A percentile compares a stretch with the other conserved stretches of the same genome.
phyloP scores from a whole-genome alignment of 2,797 vertebrate genomes.

The Xiphophorus birchmanni region DNA sequence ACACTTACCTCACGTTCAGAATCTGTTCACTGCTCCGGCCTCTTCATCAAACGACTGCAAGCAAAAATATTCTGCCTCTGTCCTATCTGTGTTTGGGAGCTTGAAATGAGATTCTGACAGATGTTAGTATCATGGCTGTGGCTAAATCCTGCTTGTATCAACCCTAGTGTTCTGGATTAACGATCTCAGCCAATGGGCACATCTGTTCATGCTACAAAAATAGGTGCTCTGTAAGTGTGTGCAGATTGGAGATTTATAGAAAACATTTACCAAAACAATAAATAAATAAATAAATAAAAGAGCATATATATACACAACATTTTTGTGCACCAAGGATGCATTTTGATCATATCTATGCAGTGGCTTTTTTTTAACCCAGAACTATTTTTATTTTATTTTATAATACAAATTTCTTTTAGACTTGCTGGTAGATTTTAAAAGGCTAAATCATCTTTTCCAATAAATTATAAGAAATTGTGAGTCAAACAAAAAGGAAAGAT shows the following conservation, averaged over 20 bases:
- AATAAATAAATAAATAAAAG: not conserved
- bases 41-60: constrained; percentile 11
- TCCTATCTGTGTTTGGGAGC: constrained; percentile 49
- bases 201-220: constrained; percentile 77
- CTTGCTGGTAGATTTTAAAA: not conserved
- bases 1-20: constrained; percentile 69
- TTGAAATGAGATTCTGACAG: constrained; percentile 67
- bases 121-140: constrained; percentile 78
- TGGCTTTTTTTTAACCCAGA: not conserved
- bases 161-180: constrained; percentile 82
- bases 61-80: constrained; percentile 46
- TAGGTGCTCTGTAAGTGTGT: constrained; percentile 52
- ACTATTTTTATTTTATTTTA: not conserved
- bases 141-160: constrained; percentile 81
- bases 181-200: constrained; percentile 75
- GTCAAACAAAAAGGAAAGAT: not conserved
- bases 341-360: not conserved
- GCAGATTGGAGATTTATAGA: not conserved
- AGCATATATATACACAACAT: not conserved
- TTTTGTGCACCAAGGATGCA: not conserved
- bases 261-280: not conserved
- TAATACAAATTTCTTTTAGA: not conserved
- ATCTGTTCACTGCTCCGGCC: constrained; percentile 23
- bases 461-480: constrained; percentile 8
- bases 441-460: not conserved